Percentiles rank a stretch among this genome's conserved stretches.
phyloP scores from a whole-genome alignment of 2,113 vertebrate species.

The Paedocypris sp. region DNA sequence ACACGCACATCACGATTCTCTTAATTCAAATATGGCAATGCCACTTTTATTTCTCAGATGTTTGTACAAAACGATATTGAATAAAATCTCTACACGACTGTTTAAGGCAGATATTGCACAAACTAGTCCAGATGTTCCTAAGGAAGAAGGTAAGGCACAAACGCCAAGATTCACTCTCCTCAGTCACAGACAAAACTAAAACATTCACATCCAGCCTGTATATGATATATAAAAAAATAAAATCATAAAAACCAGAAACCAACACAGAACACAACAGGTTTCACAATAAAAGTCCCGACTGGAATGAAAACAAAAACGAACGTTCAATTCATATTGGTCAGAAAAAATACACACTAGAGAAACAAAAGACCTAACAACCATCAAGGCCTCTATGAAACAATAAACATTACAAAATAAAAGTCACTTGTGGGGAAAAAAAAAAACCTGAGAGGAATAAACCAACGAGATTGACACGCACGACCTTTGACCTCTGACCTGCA shows the following conservation, averaged over 20 bases:
- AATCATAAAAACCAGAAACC: background rate
- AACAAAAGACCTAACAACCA: too few relatives aligned
- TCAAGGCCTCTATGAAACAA: too few relatives aligned
- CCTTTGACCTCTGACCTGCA: background rate
- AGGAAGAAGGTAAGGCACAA: slow-evolving; percentile 62
- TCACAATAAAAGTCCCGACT: too few relatives aligned
- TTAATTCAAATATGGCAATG: slow-evolving; percentile 42
- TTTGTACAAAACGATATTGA: slow-evolving; percentile 53
- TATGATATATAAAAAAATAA: slow-evolving; percentile 4
- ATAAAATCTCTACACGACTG: too few relatives aligned
- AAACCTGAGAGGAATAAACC: slow-evolving; percentile 26
- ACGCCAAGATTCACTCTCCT: slow-evolving; percentile 48
- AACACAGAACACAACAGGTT: too few relatives aligned
- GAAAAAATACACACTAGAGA: slow-evolving; percentile 40
- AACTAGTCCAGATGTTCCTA: slow-evolving; percentile 58
- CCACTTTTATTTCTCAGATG: slow-evolving; percentile 64
- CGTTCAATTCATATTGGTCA: slow-evolving; percentile 28
- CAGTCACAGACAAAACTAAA: slow-evolving; percentile 39
- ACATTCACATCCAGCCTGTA: slow-evolving; percentile 32
- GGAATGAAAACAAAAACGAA: too few relatives aligned
- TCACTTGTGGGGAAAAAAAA: background rate
- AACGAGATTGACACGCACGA: background rate
- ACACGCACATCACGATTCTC: too few relatives aligned
- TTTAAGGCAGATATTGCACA: slow-evolving; percentile 72
- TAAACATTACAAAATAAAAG: too few relatives aligned